Evolutionary conservation across 2,888 invertebrate species (phyloP), one percentile per base, ranked within the genome.

Genomic region (Heliconius hortense): DNA sequence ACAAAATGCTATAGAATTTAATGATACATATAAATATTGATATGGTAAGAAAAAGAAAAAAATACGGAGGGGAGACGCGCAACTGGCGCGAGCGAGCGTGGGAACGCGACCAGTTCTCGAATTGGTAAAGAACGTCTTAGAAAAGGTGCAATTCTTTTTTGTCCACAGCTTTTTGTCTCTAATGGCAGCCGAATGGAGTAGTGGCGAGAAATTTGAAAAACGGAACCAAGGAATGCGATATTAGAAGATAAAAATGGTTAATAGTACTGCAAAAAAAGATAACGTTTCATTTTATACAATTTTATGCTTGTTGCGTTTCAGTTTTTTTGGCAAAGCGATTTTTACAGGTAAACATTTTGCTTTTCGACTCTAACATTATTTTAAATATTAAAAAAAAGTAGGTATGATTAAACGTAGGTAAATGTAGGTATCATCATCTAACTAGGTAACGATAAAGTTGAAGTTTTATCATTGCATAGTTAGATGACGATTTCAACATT

Each of bases 81-180:
- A 94, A 94, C 93, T 94, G 93, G 92, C 94, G 93, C 90, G 90
- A 89, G 90, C 90, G 90, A 93, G 87, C 94, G 94, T 94, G 94
- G 94, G 94, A 94, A 94, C 90, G 89, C 88, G 88, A 89, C 91
- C 89, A 89, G 90, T 90, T 90, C 88, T 90, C 89, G 90, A 91
- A 90, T 91, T 79, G 80, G 89, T 90, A 79, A 79, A 90, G 90
- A 91, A 90, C 91, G 89, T 89, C 90, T 92, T 92, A 92, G 91
- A 91, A 93, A 93, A 94, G 93, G 92, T 93, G 92, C 93, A 91
- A 92, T 93, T 90, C 89, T 90, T 91, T 89, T 89, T 84, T 80
- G 83, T 85, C 81, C 77, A 83, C 82, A 80, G 81, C 84, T 90
- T 92, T 92, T 91, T 91, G 86, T 90, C 84, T 86, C 82, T 87